Base-by-base conservation (phyloP, 1,140 invertebrate species). In the Macrosteles quadrilineatus region DNA sequence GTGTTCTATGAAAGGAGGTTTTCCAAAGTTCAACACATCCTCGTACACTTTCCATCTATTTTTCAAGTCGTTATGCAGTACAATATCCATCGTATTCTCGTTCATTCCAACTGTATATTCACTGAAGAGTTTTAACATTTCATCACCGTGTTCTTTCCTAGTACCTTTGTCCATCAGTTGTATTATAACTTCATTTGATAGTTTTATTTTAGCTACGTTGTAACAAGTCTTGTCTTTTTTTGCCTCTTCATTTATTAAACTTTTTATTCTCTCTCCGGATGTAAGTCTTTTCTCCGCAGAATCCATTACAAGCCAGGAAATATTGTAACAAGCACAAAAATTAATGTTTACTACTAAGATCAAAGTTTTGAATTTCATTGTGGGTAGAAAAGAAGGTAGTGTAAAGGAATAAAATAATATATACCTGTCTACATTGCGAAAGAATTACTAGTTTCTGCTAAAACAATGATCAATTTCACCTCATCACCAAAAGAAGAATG, bases 21-120 rank as follows among this genome's bases (percentile, higher is more conserved):
- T 50, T 9, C 47, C 47, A 50, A 11, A 50, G 3, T 4, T 21
- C 14, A 50, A 50, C 4, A 50, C n/a, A 3, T 50, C 47, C n/a
- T 50, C 47, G 47, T 50, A 50, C n/a, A 50, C 47, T 11, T 3
- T 19, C 47, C 47, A 50, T n/a, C 4, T 50, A 19, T 17, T 50
- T 50, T 21, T 50, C 14, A 50, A 50, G n/a, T 50, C 47, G n/a
- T 21, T 50, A 19, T 19, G 21, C 4, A 21, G 14, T n/a, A 50
- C 47, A 11, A 50, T 50, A 50, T 50, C 47, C n/a, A 50, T 9
- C 3, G 47, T 50, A 50, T 50, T 50, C n/a, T 50, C 47, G n/a
- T 50, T 50, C 47, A 50, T 50, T 50, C 47, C 47, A 50, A 50
- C 47, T 50, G 47, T 50, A 50, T 50, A 50, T 19, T 50, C 47